Conservation (phyloP, 2,888 invertebrate genomes). For the Caenorhabditis angaria region DNA sequence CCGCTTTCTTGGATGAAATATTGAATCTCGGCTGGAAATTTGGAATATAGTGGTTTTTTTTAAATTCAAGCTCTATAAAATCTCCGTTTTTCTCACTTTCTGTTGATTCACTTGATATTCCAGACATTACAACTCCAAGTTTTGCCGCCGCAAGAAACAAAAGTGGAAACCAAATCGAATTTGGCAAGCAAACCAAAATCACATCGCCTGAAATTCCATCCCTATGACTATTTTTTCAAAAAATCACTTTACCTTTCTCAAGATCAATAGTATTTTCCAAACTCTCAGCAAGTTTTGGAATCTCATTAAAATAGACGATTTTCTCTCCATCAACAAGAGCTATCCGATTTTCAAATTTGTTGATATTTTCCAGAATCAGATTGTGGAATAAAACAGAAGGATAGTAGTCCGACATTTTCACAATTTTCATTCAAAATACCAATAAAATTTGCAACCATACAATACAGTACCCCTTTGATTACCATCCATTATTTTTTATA, state of each 20-base stretch:
- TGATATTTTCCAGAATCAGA: slow-evolving; percentile 17
- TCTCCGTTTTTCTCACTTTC: slow-evolving; percentile 24
- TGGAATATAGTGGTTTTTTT: not conserved
- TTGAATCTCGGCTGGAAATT: slow-evolving; percentile 32
- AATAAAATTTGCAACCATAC: not conserved
- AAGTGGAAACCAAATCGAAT: slow-evolving; percentile 57
- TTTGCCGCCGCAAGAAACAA: slow-evolving; percentile 54
- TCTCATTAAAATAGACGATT: slow-evolving; percentile 16
- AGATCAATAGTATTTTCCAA: not conserved
- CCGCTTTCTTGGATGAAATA: slow-evolving; percentile 20
- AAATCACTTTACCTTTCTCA: not conserved
- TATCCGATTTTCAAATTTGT: slow-evolving; percentile 9
- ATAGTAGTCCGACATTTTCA: slow-evolving; percentile 24
- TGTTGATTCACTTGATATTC: slow-evolving; percentile 48
- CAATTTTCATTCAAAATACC: not conserved
- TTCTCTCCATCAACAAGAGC: slow-evolving; percentile 29
- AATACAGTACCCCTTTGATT: slow-evolving; percentile 1
- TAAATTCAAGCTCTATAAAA: too few species aligned
- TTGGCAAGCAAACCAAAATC: slow-evolving; percentile 55
- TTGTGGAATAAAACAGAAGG: slow-evolving; percentile 27
- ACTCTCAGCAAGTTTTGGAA: slow-evolving; percentile 11
- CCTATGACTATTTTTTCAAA: not conserved
- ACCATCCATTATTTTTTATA: not conserved
- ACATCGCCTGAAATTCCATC: slow-evolving; percentile 39
- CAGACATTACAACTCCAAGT: slow-evolving; percentile 54